phyloP scores from a whole-genome alignment of 2,113 vertebrate species.

The Pseudonaja textilis region DNA sequence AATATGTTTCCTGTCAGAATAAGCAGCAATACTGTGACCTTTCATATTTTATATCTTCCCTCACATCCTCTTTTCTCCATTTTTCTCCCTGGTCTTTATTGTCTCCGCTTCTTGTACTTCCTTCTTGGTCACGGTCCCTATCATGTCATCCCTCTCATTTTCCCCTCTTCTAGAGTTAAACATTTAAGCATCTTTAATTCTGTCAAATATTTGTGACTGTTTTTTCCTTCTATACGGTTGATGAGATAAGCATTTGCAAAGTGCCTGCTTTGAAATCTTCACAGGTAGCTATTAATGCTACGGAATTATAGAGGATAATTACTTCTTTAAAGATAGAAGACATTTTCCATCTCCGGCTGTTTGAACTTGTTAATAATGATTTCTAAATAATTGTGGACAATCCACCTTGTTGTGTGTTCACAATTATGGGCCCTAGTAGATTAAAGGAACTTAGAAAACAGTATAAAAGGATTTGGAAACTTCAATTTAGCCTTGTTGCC shows the following conservation, averaged over 20 bases:
- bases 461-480: constrained; percentile 10
- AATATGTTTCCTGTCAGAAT: constrained; percentile 15
- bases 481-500: background rate
- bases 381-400: background rate
- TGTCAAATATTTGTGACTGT: background rate
- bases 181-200: background rate
- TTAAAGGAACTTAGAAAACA: constrained; percentile 11
- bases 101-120: background rate
- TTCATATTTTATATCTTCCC: background rate
- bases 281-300: background rate
- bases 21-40: constrained; percentile 15
- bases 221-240: background rate
- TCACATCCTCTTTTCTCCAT: constrained; percentile 17
- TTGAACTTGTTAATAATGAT: constrained; percentile 10
- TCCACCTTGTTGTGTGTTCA: background rate
- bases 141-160: background rate
- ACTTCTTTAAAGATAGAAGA: background rate
- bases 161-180: background rate
- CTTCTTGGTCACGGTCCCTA: background rate
- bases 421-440: background rate
- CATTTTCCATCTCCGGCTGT: background rate
- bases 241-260: background rate
- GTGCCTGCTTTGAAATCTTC: background rate
- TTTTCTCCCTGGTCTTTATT: constrained; percentile 19
- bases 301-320: background rate